phyloP scores from a whole-genome alignment of 2,113 vertebrate species.

The Fregata magnificens region DNA sequence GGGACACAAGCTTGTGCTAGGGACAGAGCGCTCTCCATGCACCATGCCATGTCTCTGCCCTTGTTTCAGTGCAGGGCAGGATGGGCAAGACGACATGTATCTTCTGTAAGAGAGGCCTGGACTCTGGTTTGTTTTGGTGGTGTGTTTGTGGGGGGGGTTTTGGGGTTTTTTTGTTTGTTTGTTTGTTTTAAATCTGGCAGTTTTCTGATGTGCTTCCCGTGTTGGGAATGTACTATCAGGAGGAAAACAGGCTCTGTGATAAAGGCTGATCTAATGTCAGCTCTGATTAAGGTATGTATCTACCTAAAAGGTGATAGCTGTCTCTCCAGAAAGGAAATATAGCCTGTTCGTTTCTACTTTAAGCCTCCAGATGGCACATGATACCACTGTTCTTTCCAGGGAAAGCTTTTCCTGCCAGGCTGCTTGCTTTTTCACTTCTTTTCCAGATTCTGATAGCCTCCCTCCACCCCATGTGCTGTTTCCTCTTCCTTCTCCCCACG shows the following conservation, averaged over 20 bases:
- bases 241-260: not conserved
- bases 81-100: not conserved
- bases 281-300: not conserved
- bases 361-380: conserved; percentile 56
- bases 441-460: not conserved
- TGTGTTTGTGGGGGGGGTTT: too few relatives aligned
- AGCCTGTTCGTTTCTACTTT: not conserved
- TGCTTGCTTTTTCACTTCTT: not conserved
- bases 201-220: not conserved
- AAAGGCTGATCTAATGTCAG: not conserved
- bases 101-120: not conserved
- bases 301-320: not conserved
- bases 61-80: not conserved
- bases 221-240: not conserved
- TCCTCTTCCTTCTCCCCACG: not conserved
- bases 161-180: too few relatives aligned
- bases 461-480: not conserved
- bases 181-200: too few relatives aligned
- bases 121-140: not conserved
- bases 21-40: rapidly evolving
- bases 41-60: not conserved
- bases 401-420: not conserved
- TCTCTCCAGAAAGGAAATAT: not conserved
- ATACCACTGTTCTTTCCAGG: not conserved
- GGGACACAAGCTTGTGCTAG: not conserved